These are phyloP conservation scores for Stictonetta naevosa DNA, from an alignment of 2,113 vertebrate genomes.

Conservation along the genomic window DNA sequence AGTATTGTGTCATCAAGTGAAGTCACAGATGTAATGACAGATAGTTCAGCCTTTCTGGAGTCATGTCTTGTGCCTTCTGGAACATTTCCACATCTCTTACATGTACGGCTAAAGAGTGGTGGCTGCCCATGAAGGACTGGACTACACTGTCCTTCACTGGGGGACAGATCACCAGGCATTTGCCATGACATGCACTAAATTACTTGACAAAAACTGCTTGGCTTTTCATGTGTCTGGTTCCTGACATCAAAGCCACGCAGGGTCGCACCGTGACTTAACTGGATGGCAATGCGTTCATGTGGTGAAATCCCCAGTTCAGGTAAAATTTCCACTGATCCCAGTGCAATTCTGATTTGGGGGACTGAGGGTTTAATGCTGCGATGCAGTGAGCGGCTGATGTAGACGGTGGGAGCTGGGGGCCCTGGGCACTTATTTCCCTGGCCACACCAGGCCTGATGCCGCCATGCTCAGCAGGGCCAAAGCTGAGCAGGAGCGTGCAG, in stretches of 20 bases:
- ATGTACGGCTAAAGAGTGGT: not conserved
- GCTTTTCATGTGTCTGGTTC: not conserved
- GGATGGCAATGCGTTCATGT: accelerated
- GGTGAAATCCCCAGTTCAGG: not conserved
- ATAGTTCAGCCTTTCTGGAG: conserved; percentile 2
- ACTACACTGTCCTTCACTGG: accelerated
- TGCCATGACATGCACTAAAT: not conserved
- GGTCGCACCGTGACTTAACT: not conserved
- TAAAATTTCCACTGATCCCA: not conserved
- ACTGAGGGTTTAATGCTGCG: not conserved
- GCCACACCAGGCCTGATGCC: not conserved
- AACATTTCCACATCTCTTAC: not conserved
- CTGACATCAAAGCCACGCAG: not conserved
- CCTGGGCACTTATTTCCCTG: not conserved
- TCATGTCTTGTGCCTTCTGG: not conserved
- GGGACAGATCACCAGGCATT: not conserved
- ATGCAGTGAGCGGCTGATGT: not conserved
- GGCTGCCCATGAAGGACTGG: accelerated
- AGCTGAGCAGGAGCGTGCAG: not conserved
- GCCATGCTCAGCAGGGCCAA: not conserved
- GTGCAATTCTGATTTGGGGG: not conserved
- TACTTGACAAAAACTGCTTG: not conserved
- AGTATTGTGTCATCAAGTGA: not conserved
- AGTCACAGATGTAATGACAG: conserved; percentile 20
- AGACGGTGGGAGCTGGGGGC: not conserved